Evolutionary conservation across 35 echinoderm and acorn worm species (phyloP).

Genomic region (Heliocidaris tuberculata): DNA sequence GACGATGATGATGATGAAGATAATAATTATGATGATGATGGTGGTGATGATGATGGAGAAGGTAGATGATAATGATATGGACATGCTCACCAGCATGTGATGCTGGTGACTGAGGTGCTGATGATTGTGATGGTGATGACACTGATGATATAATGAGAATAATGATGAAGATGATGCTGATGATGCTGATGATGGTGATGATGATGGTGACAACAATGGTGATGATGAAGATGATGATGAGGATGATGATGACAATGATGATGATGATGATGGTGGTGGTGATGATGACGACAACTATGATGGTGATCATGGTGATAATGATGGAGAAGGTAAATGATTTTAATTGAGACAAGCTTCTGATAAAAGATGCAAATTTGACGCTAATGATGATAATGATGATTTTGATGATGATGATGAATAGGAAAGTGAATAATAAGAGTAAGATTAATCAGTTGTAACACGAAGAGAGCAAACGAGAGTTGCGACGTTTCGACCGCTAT

Average conservation of each 20-base stretch:
- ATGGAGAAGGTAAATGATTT: too few species aligned
- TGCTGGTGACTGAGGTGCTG: neutral
- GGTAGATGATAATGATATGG: neutral
- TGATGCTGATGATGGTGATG: neutral
- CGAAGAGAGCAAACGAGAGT: too few species aligned
- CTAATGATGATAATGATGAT: neutral
- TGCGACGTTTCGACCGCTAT: too few species aligned
- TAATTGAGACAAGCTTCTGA: too few species aligned
- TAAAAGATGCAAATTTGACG: too few species aligned
- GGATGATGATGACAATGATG: neutral
- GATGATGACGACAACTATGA: neutral
- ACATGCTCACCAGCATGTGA: neutral
- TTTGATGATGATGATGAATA: neutral
- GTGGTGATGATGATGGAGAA: neutral
- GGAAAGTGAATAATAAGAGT: neutral
- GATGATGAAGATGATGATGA: neutral
- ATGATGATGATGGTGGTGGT: neutral
- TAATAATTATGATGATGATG: neutral
- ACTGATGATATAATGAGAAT: neutral
- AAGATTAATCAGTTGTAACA: too few species aligned
- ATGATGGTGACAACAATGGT: slow-evolving; percentile 14
- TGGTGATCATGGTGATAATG: too few species aligned
- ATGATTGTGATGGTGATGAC: slow-evolving; percentile 17
- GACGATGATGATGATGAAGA: neutral
- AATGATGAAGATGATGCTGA: neutral